A percentile compares a stretch with the other conserved stretches of the same genome.
phyloP scores from a whole-genome alignment of 1,140 invertebrate species.

The Drosophila bipectinata region DNA sequence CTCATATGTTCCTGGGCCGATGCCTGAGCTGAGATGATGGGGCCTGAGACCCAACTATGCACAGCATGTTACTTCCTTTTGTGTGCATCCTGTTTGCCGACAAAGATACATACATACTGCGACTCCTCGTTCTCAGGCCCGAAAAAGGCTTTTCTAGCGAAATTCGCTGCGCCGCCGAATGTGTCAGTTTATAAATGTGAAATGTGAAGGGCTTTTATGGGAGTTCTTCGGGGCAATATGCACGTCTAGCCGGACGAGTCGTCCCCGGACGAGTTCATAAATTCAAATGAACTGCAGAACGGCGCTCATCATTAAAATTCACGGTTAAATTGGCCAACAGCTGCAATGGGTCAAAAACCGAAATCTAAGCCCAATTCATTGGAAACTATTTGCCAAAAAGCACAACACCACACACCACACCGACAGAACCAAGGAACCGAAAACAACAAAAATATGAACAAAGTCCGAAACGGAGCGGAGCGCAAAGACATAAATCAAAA shows the following conservation, averaged over 20 bases:
- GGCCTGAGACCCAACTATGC: constrained; percentile 34
- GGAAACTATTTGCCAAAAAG: constrained; percentile 80
- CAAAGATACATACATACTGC: constrained; percentile 1
- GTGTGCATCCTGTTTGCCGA: constrained; percentile 66
- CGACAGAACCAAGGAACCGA: constrained; percentile 11
- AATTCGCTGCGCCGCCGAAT: constrained; percentile 67
- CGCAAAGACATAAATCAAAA: constrained; percentile 79
- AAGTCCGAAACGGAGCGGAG: constrained; percentile 28
- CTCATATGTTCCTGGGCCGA: not conserved
- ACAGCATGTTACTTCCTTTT: constrained; percentile 79
- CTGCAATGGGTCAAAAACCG: constrained; percentile 30
- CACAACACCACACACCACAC: constrained; percentile 12
- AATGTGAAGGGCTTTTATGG: constrained; percentile 13
- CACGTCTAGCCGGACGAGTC: constrained; percentile 49
- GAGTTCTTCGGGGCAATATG: constrained; percentile 15
- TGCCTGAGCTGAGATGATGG: not conserved
- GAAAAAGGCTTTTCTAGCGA: constrained; percentile 67
- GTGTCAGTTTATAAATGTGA: constrained; percentile 71
- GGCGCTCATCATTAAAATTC: constrained; percentile 80
- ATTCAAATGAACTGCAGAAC: constrained; percentile 79
- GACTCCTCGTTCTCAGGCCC: constrained; percentile 43
- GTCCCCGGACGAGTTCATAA: constrained; percentile 32
- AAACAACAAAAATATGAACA: constrained; percentile 2
- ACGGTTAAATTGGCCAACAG: constrained; percentile 71
- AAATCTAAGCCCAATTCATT: constrained; percentile 79